Conservation (phyloP, 2,113 vertebrate genomes). For the Corythornis madagascariensis region DNA sequence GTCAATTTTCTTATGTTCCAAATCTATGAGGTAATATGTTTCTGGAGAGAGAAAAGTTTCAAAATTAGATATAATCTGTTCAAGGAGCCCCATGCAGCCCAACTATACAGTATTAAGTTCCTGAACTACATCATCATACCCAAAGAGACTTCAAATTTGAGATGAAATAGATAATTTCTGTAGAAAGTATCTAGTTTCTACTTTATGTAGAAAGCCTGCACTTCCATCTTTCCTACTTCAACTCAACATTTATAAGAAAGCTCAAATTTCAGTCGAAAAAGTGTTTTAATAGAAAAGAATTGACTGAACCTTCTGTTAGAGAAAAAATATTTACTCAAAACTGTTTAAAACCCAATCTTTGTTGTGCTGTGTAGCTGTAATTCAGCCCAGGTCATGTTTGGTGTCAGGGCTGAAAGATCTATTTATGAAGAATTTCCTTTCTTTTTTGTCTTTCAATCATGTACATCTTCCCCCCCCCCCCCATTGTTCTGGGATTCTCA, state of each 20-base stretch:
- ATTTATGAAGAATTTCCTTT: neutral
- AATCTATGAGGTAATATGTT: neutral
- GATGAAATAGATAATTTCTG: neutral
- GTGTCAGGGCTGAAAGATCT: neutral
- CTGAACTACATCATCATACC: neutral
- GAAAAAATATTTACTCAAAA: neutral
- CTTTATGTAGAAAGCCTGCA: neutral
- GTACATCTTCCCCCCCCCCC: neutral
- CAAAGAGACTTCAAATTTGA: neutral
- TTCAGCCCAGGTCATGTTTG: neutral
- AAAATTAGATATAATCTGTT: neutral
- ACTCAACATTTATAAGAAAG: neutral
- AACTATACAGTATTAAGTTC: neutral
- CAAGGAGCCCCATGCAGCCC: neutral
- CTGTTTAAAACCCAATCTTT: neutral
- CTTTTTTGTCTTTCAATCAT: neutral
- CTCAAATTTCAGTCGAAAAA: neutral
- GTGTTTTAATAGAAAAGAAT: neutral
- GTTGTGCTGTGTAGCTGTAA: neutral
- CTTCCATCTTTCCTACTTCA: neutral
- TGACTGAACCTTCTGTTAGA: neutral
- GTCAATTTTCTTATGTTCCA: neutral
- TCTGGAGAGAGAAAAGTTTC: neutral
- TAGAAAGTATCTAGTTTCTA: neutral
- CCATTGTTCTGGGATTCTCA: neutral